phyloP scores from a whole-genome alignment of 2,888 invertebrate species.

The Chelonus formosanus region DNA sequence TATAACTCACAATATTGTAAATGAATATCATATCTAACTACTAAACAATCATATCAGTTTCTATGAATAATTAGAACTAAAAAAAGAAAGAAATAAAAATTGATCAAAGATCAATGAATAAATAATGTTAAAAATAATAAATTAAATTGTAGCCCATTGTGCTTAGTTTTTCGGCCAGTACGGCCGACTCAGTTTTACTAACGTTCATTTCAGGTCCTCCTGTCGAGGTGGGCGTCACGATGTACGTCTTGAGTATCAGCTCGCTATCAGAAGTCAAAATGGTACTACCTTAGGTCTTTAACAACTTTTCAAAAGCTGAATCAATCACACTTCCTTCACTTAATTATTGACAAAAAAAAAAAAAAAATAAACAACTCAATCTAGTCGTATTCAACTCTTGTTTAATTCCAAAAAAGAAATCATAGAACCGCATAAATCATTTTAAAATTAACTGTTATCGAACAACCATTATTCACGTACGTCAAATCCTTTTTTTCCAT shows the following conservation, averaged over 20 bases:
- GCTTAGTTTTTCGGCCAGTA: slow-evolving; percentile 44
- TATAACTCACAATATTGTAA: slow-evolving; percentile 32
- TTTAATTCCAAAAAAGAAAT: no score
- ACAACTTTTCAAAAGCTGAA: slow-evolving; percentile 46
- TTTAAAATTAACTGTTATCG: no score
- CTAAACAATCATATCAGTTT: no score
- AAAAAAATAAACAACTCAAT: no score
- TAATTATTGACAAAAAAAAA: slow-evolving; percentile 6
- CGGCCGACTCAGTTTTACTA: slow-evolving; percentile 63
- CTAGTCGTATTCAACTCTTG: no score
- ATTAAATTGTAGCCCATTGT: slow-evolving; percentile 45
- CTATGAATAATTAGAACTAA: neutral
- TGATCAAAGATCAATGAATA: neutral
- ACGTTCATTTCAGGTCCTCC: slow-evolving; percentile 75
- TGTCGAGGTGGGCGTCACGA: slow-evolving; percentile 82
- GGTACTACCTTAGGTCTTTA: slow-evolving; percentile 70
- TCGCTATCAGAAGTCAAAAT: slow-evolving; percentile 85
- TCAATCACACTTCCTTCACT: slow-evolving; percentile 53
- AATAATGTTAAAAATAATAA: slow-evolving; percentile 31
- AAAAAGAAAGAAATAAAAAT: slow-evolving; percentile 23
- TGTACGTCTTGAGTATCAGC: slow-evolving; percentile 84
- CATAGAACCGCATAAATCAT: no score
- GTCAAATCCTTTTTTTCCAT: no score
- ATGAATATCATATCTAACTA: neutral
- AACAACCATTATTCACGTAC: no score